phyloP scores from a whole-genome alignment of 2,888 invertebrate species.

The Eulithis prunata region DNA sequence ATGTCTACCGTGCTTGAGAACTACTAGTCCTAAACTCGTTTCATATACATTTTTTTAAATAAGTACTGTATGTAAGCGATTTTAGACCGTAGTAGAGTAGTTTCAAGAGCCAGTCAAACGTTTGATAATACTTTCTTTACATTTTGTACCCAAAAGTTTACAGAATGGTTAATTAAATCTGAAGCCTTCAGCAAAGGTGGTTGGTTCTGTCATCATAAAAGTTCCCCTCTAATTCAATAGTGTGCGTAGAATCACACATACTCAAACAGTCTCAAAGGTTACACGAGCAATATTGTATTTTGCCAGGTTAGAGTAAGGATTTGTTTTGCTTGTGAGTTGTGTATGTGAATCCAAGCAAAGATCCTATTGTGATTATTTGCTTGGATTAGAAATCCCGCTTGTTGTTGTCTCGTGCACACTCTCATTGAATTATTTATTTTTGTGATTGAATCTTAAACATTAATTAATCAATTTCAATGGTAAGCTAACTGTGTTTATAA shows the following conservation, averaged over 20 bases:
- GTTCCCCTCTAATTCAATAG: conserved; percentile 58
- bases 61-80: not conserved
- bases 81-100: not conserved
- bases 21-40: no score
- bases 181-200: conserved; percentile 62
- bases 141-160: conserved; percentile 48
- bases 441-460: conserved; percentile 45
- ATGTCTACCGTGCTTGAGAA: no score
- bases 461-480: conserved; percentile 19
- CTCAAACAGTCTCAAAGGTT: conserved; percentile 32
- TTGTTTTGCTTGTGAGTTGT: conserved; percentile 34
- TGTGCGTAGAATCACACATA: conserved; percentile 48
- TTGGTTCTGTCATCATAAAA: conserved; percentile 68
- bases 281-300: conserved; percentile 40
- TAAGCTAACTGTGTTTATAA: not conserved
- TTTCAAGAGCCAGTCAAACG: not conserved
- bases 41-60: no score
- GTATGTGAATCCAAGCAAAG: conserved; percentile 47
- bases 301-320: conserved; percentile 39
- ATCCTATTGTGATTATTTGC: conserved; percentile 59
- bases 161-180: conserved; percentile 71
- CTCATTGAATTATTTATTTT: conserved; percentile 43
- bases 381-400: conserved; percentile 59
- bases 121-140: not conserved
- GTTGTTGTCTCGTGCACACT: conserved; percentile 50